Conservation (phyloP, 2,113 vertebrate species). For the Tamias sibiricus region DNA sequence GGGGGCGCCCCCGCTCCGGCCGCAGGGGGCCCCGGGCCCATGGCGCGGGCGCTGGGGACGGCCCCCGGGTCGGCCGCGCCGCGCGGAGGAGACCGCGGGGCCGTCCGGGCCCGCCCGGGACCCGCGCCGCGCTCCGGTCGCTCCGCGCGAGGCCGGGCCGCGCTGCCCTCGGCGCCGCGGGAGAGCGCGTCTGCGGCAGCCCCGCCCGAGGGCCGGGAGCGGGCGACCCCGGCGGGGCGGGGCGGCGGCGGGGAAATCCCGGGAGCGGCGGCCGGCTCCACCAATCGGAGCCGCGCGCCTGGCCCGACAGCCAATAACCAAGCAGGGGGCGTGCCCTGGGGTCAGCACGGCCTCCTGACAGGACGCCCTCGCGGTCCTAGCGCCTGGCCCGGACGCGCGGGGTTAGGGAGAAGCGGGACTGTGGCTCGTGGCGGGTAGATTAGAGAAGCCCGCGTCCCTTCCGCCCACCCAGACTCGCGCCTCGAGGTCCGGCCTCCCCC, state of each 20-base stretch:
- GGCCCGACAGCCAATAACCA: neutral
- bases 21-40: slow-evolving; percentile 58
- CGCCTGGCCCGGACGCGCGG: rapidly evolving
- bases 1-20: neutral
- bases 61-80: neutral
- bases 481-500: neutral
- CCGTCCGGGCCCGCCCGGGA: too few species aligned
- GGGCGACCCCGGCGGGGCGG: neutral
- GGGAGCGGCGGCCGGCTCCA: neutral
- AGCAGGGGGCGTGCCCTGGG: neutral
- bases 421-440: too few species aligned
- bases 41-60: neutral
- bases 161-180: rapidly evolving
- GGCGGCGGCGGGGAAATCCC: neutral
- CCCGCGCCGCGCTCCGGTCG: neutral
- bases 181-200: neutral
- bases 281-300: slow-evolving; percentile 40
- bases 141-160: neutral
- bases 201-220: rapidly evolving
- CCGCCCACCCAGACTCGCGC: neutral
- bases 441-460: neutral
- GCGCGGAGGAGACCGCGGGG: neutral
- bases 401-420: too few species aligned
- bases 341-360: rapidly evolving
- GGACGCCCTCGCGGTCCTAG: slow-evolving; percentile 31